Base-by-base conservation (phyloP, 2,888 invertebrate species). In the Anagyrus pseudococci region DNA sequence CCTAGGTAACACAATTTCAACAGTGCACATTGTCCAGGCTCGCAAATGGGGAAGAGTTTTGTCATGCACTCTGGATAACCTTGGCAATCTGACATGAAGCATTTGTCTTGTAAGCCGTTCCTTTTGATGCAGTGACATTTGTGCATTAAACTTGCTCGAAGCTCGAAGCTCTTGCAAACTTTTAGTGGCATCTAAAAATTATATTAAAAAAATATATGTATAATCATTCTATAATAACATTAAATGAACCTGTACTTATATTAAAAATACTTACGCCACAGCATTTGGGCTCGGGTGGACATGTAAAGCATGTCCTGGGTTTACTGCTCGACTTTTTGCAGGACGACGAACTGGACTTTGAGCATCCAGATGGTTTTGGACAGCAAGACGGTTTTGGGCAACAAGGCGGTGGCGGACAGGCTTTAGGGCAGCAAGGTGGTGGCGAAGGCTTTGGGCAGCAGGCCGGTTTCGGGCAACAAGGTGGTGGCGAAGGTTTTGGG, bases 81-180 rank as follows among this genome's bases (percentile, higher is more conserved):
- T 77, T 77, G 76, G 44, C 80, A 80, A 22, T 79, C 73, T 66
- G 67, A 70, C 70, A 79, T 73, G 71, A 75, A 70, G 60, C 82
- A 82, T 53, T 77, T 74, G 68, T 82, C 82, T 64, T 82, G 82
- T 17, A 82, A 65, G 1, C 82, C 82, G 64, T 82, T 81, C 43
- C 81, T 73, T 60, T 75, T 77, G 43, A 80, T 77, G 65, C 82
- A 82, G 37, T 79, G 75, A 58, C 82, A 82, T 61, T 73, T 75
- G 55, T 75, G 72, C 68, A 79, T 73, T 20, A 73, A 47, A 25
- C 81, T 77, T 8, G 71, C 70, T 0, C 81, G 77, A 48, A 82
- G 72, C 48, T 82, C 79, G 52, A 69, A 78, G 61, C 76, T 80
- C 50, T 73, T 78, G 49, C 73, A 76, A 0, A 64, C 68, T 60